phyloP scores from a whole-genome alignment of 2,797 vertebrate genomes.

The Oreochromis mossambicus region DNA sequence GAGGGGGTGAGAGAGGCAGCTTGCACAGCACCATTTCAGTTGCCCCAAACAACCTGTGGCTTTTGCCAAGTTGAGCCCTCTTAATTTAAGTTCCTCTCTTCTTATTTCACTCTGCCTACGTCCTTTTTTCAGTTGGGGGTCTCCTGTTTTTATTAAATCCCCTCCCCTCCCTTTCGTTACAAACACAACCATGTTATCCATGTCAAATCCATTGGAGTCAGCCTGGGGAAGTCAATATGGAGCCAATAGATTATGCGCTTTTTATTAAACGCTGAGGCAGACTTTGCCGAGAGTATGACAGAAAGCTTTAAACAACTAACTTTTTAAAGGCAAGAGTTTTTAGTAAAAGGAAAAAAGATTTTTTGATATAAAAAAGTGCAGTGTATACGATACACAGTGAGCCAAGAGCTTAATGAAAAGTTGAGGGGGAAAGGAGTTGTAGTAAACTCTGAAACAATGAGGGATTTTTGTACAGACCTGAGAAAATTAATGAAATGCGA shows the following conservation, averaged over 20 bases:
- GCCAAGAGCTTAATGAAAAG: background rate
- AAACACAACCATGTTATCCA: slow-evolving; percentile 73
- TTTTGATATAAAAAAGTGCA: background rate
- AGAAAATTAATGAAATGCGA: background rate
- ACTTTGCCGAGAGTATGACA: slow-evolving; percentile 25
- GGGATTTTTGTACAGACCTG: slow-evolving; percentile 25
- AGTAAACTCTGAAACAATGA: background rate
- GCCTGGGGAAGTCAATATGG: slow-evolving; percentile 76
- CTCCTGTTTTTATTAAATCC: slow-evolving; percentile 57
- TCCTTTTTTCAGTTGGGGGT: slow-evolving; percentile 45
- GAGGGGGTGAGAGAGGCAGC: slow-evolving; percentile 6
- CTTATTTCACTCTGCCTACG: slow-evolving; percentile 38
- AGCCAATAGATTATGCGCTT: slow-evolving; percentile 66
- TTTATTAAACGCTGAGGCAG: slow-evolving; percentile 50
- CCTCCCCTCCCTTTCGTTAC: slow-evolving; percentile 53
- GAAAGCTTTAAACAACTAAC: background rate
- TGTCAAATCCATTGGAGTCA: slow-evolving; percentile 81
- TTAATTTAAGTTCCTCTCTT: slow-evolving; percentile 49
- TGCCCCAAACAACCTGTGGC: slow-evolving; percentile 69
- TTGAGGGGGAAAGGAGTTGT: background rate
- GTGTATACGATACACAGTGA: background rate
- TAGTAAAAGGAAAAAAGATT: background rate
- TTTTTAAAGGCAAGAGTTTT: background rate
- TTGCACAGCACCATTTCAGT: slow-evolving; percentile 41
- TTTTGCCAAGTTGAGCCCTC: slow-evolving; percentile 61